These are phyloP conservation scores for Lophotis ruficrista DNA, from an alignment of 2,113 vertebrate genomes.

Conservation along the genomic window DNA sequence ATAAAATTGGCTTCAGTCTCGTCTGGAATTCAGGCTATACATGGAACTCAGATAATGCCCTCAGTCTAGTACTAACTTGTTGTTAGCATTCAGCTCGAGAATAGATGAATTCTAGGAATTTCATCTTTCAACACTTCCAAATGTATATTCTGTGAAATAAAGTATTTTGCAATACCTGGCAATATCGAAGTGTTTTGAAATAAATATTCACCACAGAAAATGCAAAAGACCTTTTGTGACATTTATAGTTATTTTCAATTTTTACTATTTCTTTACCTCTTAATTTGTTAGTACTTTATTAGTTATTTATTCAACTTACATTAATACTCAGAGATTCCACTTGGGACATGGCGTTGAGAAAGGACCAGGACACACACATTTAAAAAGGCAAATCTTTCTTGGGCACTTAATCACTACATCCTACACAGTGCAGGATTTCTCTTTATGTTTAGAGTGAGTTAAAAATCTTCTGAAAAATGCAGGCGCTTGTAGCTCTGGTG, in stretches of 20 bases:
- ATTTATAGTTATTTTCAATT: neutral
- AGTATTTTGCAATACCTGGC: neutral
- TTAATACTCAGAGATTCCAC: neutral
- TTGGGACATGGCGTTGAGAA: neutral
- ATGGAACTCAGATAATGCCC: constrained; percentile 51
- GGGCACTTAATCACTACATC: neutral
- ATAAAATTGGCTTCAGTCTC: constrained; percentile 31
- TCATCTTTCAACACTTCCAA: constrained; percentile 58
- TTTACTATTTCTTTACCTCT: neutral
- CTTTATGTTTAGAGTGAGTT: neutral
- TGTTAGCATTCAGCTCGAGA: constrained; percentile 10
- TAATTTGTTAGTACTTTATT: neutral
- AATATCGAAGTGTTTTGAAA: neutral
- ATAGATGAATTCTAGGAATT: constrained; percentile 67
- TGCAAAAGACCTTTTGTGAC: neutral
- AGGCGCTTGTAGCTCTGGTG: constrained; percentile 1
- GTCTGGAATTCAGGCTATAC: constrained; percentile 61
- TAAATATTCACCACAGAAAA: neutral
- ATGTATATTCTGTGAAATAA: constrained; percentile 25
- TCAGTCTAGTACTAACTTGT: constrained; percentile 51
- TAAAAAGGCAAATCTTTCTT: neutral
- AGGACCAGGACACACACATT: neutral
- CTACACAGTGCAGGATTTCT: neutral
- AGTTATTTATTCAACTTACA: neutral
- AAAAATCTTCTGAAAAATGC: constrained; percentile 55